Percentiles rank a stretch among this genome's conserved stretches.
phyloP scores from a whole-genome alignment of 2,113 vertebrate species.

The Melierax canorus region DNA sequence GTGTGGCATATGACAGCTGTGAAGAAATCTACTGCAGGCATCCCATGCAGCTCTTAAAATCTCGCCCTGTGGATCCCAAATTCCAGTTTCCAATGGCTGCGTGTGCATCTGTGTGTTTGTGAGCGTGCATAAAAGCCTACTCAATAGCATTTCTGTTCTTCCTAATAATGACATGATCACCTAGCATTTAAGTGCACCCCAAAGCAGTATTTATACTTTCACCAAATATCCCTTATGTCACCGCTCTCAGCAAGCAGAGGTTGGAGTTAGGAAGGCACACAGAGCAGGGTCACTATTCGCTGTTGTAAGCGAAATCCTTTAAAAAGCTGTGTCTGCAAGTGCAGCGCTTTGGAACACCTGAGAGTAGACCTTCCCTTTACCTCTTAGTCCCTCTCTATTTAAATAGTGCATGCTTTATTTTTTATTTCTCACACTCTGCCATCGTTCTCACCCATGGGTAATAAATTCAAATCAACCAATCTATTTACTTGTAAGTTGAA shows the following conservation, averaged over 20 bases:
- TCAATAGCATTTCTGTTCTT: background rate
- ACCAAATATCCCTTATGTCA: background rate
- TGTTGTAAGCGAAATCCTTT: background rate
- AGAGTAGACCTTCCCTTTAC: background rate
- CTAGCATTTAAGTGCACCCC: background rate
- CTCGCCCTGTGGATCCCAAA: background rate
- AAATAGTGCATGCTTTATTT: background rate
- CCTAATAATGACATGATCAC: background rate
- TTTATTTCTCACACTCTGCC: background rate
- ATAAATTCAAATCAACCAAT: background rate
- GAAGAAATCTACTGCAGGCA: background rate
- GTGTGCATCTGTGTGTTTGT: accelerated
- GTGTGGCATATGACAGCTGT: background rate
- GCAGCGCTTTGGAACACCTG: background rate
- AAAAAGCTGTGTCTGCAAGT: background rate
- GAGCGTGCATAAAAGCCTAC: background rate
- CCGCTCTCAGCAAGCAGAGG: background rate
- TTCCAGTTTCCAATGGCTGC: background rate
- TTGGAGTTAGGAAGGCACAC: background rate
- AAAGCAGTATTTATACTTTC: background rate
- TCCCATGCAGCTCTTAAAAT: background rate
- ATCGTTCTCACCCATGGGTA: background rate
- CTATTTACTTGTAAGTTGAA: too few relatives aligned
- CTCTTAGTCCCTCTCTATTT: background rate
- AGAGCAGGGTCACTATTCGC: background rate